Percentiles rank a stretch among this genome's conserved stretches.
These are phyloP conservation scores for Neodon shergylaensis DNA, from an alignment of 2,113 vertebrate species.

Conservation along the genomic window DNA sequence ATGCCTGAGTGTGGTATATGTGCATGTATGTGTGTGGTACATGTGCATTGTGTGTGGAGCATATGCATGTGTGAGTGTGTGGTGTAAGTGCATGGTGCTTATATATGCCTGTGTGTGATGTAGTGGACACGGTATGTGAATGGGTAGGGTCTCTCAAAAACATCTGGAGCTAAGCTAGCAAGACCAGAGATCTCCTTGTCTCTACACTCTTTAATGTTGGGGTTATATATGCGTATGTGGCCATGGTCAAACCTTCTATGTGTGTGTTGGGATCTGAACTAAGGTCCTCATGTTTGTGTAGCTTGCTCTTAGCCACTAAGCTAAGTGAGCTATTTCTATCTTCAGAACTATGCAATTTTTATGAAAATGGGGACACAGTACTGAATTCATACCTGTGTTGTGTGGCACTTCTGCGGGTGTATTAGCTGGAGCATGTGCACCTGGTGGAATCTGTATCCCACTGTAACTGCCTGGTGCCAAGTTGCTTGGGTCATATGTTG, in stretches of 20 bases:
- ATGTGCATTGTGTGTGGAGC: no score
- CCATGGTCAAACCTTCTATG: no score
- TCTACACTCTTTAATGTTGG: neutral
- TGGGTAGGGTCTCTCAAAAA: neutral
- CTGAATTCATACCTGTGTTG: constrained; percentile 87
- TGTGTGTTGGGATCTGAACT: neutral
- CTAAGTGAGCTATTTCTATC: neutral
- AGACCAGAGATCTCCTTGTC: neutral
- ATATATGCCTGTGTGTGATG: neutral
- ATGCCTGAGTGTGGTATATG: neutral
- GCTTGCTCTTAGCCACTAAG: neutral
- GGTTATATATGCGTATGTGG: no score
- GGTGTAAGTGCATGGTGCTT: neutral
- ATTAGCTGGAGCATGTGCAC: constrained; percentile 97
- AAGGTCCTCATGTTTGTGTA: neutral
- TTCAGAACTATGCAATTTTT: neutral
- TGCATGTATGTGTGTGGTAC: neutral
- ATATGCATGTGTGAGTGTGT: neutral
- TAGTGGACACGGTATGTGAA: neutral
- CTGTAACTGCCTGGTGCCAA: constrained; percentile 85
- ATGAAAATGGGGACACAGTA: neutral
- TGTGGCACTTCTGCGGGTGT: constrained; percentile 95
- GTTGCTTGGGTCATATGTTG: constrained; percentile 82
- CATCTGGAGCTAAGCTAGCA: neutral
- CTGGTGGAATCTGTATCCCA: constrained; percentile 95